phyloP scores from a whole-genome alignment of 2,888 invertebrate genomes.

The Euzophera pinguis region DNA sequence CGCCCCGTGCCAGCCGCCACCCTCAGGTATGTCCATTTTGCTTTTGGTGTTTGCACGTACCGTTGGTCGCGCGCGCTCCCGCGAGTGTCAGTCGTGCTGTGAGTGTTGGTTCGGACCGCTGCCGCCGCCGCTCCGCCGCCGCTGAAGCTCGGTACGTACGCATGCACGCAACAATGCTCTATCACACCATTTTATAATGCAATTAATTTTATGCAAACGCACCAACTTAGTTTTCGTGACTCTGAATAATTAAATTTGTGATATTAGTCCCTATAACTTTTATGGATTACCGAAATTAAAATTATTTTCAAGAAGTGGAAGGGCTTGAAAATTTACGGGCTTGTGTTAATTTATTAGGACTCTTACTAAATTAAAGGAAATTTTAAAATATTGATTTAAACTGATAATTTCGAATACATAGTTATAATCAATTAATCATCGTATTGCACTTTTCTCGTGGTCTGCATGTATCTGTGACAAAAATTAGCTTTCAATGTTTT shows the following conservation, averaged over 20 bases:
- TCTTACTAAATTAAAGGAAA: not conserved
- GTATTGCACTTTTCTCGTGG: no score
- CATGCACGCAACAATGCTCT: slow-evolving; percentile 46
- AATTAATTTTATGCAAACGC: slow-evolving; percentile 34
- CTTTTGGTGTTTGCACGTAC: slow-evolving; percentile 74
- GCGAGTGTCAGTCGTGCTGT: slow-evolving; percentile 72
- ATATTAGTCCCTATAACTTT: slow-evolving; percentile 17
- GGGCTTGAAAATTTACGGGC: slow-evolving; percentile 4
- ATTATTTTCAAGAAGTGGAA: no score
- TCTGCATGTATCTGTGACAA: no score
- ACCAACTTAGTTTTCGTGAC: slow-evolving; percentile 29
- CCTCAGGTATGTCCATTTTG: slow-evolving; percentile 78
- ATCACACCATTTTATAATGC: slow-evolving; percentile 27
- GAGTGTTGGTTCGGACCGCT: slow-evolving; percentile 47
- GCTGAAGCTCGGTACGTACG: slow-evolving; percentile 54
- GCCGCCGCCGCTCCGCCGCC: slow-evolving; percentile 24
- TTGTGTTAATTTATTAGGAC: not conserved
- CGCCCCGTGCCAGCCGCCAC: slow-evolving; percentile 75
- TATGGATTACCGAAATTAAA: no score
- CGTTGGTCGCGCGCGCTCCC: slow-evolving; percentile 54
- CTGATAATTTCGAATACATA: no score
- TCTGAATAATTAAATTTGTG: slow-evolving; percentile 27
- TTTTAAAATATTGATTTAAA: slow-evolving; percentile 20
- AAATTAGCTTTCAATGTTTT: no score
- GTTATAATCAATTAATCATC: no score